These are phyloP conservation scores for Julus scandinavius DNA, from an alignment of 2,888 invertebrate species.

Conservation along the genomic window DNA sequence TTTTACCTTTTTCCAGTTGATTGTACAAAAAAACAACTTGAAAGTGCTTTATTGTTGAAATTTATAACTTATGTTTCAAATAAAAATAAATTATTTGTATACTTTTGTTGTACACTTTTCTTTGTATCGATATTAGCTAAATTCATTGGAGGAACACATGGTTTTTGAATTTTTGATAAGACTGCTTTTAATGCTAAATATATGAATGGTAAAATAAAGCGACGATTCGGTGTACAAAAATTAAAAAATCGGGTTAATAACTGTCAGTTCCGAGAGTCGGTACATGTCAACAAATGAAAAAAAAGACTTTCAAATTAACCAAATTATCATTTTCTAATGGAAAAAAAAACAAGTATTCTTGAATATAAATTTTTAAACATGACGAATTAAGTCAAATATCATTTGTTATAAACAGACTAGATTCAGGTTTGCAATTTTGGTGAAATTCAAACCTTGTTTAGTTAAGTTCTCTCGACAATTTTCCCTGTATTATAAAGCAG, in stretches of 20 bases:
- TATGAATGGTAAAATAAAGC: not conserved
- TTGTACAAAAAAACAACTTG: not conserved
- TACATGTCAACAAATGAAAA: no score
- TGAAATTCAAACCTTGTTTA: not conserved
- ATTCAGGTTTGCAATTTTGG: not conserved
- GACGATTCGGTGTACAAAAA: not conserved
- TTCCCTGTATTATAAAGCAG: not conserved
- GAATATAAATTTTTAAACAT: not conserved
- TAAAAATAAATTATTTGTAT: constrained; percentile 47
- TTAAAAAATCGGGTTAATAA: not conserved
- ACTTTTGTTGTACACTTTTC: not conserved
- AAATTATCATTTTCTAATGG: no score
- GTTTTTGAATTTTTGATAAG: not conserved
- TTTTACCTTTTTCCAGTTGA: not conserved
- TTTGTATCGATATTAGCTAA: not conserved
- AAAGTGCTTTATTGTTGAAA: not conserved
- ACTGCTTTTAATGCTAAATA: not conserved
- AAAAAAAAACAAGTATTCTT: not conserved
- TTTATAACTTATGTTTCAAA: not conserved
- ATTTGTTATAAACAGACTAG: constrained; percentile 9
- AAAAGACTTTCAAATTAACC: no score
- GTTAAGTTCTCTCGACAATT: not conserved
- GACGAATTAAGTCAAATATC: constrained; percentile 10
- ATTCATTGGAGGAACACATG: not conserved
- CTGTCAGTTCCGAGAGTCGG: not conserved